Conservation (phyloP, 2,888 invertebrate genomes). For the Scaeva pyrastri region DNA sequence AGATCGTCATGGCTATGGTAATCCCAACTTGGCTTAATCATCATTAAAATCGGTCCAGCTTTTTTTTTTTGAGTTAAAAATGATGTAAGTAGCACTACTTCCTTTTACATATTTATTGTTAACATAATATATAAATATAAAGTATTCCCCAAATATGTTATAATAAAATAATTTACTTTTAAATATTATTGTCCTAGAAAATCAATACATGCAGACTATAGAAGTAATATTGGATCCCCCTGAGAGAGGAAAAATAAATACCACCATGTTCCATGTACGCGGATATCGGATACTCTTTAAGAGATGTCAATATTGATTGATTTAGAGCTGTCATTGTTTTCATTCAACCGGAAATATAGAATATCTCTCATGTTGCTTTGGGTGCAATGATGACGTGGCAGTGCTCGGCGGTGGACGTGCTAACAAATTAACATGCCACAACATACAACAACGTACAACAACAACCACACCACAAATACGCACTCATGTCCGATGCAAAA, state of each 20-base stretch:
- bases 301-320: constrained; percentile 83
- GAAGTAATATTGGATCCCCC: neutral
- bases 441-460: constrained; percentile 60
- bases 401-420: constrained; percentile 79
- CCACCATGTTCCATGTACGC: no score
- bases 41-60: no score
- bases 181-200: neutral
- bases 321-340: constrained; percentile 83
- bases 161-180: neutral
- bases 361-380: constrained; percentile 74
- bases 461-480: constrained; percentile 4
- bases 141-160: no score
- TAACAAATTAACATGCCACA: constrained; percentile 83
- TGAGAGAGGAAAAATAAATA: neutral
- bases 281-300: constrained; percentile 27
- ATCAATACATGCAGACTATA: neutral
- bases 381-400: constrained; percentile 64
- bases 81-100: no score
- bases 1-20: no score
- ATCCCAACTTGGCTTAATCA: no score
- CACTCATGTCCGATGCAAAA: neutral
- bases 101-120: no score
- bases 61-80: no score
- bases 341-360: constrained; percentile 80
- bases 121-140: no score